Conservation (phyloP, 2,797 vertebrate species). For the Odontamblyopus lacepedii region DNA sequence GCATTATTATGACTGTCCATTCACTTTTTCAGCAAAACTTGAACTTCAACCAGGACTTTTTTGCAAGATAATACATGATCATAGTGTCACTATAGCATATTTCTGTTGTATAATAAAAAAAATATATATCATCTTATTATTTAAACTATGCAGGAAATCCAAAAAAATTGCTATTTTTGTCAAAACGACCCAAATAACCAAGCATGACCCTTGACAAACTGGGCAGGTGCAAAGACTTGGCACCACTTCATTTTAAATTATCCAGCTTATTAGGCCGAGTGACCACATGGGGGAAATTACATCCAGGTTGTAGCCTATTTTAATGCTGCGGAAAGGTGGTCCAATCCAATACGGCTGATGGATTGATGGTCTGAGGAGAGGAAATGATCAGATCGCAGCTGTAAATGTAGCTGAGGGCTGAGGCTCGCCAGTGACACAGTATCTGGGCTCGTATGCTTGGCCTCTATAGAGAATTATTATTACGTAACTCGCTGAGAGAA, state of each 20-base stretch:
- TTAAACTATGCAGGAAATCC: background rate
- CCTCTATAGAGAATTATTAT: conserved; percentile 38
- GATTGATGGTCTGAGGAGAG: background rate
- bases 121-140: background rate
- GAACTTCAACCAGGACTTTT: background rate
- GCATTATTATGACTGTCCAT: too few relatives aligned
- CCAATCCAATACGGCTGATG: conserved; percentile 2
- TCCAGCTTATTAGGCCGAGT: conserved; percentile 41
- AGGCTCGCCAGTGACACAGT: conserved; percentile 8
- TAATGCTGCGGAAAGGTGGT: conserved; percentile 18
- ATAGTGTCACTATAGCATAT: background rate
- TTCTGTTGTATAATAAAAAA: background rate
- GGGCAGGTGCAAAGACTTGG: conserved; percentile 24
- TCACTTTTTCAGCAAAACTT: too few relatives aligned
- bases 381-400: conserved; percentile 10
- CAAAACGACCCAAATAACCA: background rate
- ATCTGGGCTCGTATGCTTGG: conserved; percentile 10
- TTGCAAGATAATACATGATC: background rate
- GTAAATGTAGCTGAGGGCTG: conserved; percentile 12
- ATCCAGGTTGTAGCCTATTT: conserved; percentile 21
- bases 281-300: conserved; percentile 18
- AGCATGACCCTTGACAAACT: conserved; percentile 27
- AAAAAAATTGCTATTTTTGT: background rate
- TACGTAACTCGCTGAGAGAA: conserved; percentile 40
- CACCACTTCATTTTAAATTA: conserved; percentile 31